Percentiles rank a stretch among this genome's conserved stretches.
Conservation (phyloP, 2,888 invertebrate species). For the Leptinotarsa peninsularis region DNA sequence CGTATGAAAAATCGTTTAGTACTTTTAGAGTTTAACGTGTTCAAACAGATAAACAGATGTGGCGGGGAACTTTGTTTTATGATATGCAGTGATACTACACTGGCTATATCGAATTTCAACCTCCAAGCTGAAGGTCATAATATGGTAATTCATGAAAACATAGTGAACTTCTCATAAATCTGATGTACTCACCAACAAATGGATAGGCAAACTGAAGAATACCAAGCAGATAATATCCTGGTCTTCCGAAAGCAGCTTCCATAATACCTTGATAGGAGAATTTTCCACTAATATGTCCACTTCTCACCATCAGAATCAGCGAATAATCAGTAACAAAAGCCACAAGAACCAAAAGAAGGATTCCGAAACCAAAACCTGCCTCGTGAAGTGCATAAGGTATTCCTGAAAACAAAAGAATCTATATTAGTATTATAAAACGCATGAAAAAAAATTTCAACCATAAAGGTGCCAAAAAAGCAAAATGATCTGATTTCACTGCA, state of each 20-base stretch:
- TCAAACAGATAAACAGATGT: no score
- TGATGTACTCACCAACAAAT: slow-evolving; percentile 76
- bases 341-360: slow-evolving; percentile 76
- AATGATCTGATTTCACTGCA: no score
- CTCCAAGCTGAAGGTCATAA: neutral
- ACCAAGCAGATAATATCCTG: slow-evolving; percentile 82
- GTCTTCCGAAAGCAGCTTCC: slow-evolving; percentile 83
- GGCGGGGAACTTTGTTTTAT: no score
- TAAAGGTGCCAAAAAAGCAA: no score
- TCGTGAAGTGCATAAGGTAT: slow-evolving; percentile 86
- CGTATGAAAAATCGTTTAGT: no score
- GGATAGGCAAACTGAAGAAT: slow-evolving; percentile 85
- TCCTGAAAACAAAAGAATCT: slow-evolving; percentile 62
- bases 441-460: no score
- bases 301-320: slow-evolving; percentile 79
- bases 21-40: no score
- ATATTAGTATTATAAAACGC: no score
- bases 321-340: slow-evolving; percentile 86
- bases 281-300: slow-evolving; percentile 81
- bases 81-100: no score
- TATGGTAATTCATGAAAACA: neutral
- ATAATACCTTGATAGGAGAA: slow-evolving; percentile 84
- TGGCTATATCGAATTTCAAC: no score
- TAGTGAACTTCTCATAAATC: neutral
- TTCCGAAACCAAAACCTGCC: slow-evolving; percentile 83